These are phyloP conservation scores for Catocala fraxini DNA, from an alignment of 2,888 invertebrate genomes.

Conservation along the genomic window DNA sequence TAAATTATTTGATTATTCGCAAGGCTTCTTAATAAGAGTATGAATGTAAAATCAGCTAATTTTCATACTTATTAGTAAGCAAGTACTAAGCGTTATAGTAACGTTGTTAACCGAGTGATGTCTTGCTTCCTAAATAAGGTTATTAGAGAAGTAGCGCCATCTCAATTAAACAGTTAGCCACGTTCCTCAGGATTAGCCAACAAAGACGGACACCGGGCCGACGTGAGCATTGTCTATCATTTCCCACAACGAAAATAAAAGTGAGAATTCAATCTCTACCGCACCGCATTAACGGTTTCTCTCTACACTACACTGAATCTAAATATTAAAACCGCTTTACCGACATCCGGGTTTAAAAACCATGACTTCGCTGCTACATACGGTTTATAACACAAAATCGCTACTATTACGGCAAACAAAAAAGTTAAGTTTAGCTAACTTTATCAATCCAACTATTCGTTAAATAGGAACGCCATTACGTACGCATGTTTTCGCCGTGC, in stretches of 20 bases:
- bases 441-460: constrained; percentile 51
- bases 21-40: not conserved
- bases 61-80: constrained; percentile 13
- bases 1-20: too few species aligned
- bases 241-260: constrained; percentile 79
- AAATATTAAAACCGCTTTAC: constrained; percentile 73
- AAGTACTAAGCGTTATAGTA: constrained; percentile 30
- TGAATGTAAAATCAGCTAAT: not conserved
- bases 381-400: constrained; percentile 61
- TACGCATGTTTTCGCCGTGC: constrained; percentile 47
- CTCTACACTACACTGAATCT: constrained; percentile 72
- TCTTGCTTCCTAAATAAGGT: constrained; percentile 38
- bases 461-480: constrained; percentile 44
- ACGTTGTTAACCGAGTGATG: constrained; percentile 27
- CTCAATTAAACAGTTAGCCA: constrained; percentile 19
- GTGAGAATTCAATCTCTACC: constrained; percentile 78
- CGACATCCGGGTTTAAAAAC: constrained; percentile 75
- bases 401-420: constrained; percentile 55
- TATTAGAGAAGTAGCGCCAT: constrained; percentile 45
- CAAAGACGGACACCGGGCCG: constrained; percentile 27
- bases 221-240: constrained; percentile 40
- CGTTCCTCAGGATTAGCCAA: constrained; percentile 54
- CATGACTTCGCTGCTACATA: constrained; percentile 61
- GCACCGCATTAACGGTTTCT: constrained; percentile 73
- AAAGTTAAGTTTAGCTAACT: constrained; percentile 43